Percentiles rank a stretch among this genome's conserved stretches.
phyloP scores from a whole-genome alignment of 2,113 vertebrate genomes.

The Psilopsiagon aurifrons region DNA sequence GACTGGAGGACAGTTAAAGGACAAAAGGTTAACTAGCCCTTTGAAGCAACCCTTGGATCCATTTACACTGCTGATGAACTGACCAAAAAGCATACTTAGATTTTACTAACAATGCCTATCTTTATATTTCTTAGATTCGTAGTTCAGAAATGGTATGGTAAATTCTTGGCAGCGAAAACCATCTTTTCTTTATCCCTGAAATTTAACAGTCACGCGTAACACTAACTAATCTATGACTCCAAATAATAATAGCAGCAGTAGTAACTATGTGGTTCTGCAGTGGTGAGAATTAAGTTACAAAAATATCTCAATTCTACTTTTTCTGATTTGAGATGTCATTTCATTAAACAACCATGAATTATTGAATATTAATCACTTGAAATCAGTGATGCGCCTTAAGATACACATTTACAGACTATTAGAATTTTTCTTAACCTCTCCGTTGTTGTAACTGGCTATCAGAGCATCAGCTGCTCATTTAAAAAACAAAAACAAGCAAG shows the following conservation, averaged over 20 bases:
- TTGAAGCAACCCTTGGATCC: background rate
- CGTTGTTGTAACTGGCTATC: slow-evolving; percentile 15
- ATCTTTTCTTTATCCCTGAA: background rate
- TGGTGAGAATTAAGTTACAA: background rate
- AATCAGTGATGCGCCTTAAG: background rate
- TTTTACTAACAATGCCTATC: background rate
- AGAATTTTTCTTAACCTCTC: background rate
- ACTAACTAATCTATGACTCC: background rate
- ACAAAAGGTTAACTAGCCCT: slow-evolving; percentile 28
- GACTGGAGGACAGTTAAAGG: background rate
- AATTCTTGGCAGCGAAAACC: background rate
- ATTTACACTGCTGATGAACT: background rate
- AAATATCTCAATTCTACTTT: background rate
- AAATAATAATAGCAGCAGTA: background rate
- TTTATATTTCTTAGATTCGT: background rate
- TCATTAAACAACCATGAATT: slow-evolving; percentile 49
- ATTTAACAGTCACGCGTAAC: background rate
- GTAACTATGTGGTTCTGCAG: background rate
- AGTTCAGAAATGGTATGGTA: background rate
- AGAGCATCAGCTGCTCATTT: slow-evolving; percentile 12
- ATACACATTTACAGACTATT: background rate
- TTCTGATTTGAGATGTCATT: slow-evolving; percentile 25
- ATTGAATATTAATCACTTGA: slow-evolving; percentile 28
- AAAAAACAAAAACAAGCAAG: background rate
- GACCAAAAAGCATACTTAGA: background rate